phyloP scores from a whole-genome alignment of 2,888 invertebrate genomes.

The Ennomos quercinarius region DNA sequence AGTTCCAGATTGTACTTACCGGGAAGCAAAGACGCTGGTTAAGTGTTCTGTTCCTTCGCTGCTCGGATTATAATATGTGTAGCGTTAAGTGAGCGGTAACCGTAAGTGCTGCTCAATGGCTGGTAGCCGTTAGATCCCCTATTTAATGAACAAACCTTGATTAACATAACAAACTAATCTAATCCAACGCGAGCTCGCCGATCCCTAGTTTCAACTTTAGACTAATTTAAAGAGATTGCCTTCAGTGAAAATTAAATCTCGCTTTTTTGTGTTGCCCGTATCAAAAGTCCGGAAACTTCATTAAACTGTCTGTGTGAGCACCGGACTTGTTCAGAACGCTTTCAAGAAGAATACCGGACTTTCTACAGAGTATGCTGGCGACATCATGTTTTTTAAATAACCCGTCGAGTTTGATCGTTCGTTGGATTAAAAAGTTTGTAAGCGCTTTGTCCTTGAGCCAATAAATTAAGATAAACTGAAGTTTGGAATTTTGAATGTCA shows the following conservation, averaged over 20 bases:
- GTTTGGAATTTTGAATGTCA: conserved; percentile 13
- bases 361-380: conserved; percentile 1
- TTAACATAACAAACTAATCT: conserved; percentile 10
- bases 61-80: no score
- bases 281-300: conserved; percentile 20
- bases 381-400: conserved; percentile 39
- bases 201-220: conserved; percentile 9
- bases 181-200: neutral
- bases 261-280: conserved; percentile 16
- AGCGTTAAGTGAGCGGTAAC: no score
- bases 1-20: no score
- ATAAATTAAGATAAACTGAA: conserved; percentile 28
- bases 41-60: no score
- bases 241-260: conserved; percentile 10
- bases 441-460: conserved; percentile 17
- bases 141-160: conserved; percentile 8
- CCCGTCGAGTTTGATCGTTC: conserved; percentile 11
- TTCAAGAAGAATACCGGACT: conserved; percentile 8
- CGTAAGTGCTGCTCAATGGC: no score
- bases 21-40: no score
- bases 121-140: neutral
- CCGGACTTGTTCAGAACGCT: conserved; percentile 4
- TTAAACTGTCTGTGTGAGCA: conserved; percentile 16
- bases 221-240: conserved; percentile 16
- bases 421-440: conserved; percentile 32